These are phyloP conservation scores for Xenentodon cancila DNA, from an alignment of 2,797 vertebrate species.

Conservation along the genomic window DNA sequence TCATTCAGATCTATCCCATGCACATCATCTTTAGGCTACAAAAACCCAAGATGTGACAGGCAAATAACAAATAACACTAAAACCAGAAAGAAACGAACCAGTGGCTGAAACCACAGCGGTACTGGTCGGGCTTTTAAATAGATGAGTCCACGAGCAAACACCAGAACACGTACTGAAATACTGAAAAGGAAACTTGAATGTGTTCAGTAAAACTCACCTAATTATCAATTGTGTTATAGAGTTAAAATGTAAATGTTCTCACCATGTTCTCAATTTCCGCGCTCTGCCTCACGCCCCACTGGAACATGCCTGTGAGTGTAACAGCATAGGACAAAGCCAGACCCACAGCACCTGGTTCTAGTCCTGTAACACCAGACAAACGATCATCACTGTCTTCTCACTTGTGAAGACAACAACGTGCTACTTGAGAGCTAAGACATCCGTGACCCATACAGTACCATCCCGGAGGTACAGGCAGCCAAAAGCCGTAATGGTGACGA, in stretches of 20 bases:
- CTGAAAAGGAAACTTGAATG: neutral
- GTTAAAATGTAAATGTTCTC: slow-evolving; percentile 43
- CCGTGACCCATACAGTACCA: slow-evolving; percentile 79
- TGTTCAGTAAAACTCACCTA: neutral
- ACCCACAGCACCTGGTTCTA: slow-evolving; percentile 91
- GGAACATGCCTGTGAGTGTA: slow-evolving; percentile 94
- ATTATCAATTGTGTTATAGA: neutral
- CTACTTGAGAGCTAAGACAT: neutral
- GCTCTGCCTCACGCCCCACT: slow-evolving; percentile 96
- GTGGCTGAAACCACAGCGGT: neutral
- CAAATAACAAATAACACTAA: neutral
- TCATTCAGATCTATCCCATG: too few relatives aligned
- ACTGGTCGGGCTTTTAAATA: too few relatives aligned
- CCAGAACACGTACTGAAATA: neutral
- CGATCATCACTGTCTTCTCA: neutral
- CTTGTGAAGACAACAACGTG: neutral
- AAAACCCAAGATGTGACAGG: too few relatives aligned
- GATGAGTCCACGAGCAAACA: neutral
- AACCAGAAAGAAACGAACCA: neutral
- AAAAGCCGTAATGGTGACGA: slow-evolving; percentile 88
- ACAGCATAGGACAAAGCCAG: slow-evolving; percentile 90
- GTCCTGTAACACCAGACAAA: slow-evolving; percentile 55
- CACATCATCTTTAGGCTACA: too few relatives aligned
- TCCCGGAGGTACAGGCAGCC: slow-evolving; percentile 88
- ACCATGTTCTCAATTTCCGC: slow-evolving; percentile 97